Percentiles rank a stretch among this genome's conserved stretches.
Conservation (phyloP, 1,140 invertebrate species). For the Plutomurus gul region DNA sequence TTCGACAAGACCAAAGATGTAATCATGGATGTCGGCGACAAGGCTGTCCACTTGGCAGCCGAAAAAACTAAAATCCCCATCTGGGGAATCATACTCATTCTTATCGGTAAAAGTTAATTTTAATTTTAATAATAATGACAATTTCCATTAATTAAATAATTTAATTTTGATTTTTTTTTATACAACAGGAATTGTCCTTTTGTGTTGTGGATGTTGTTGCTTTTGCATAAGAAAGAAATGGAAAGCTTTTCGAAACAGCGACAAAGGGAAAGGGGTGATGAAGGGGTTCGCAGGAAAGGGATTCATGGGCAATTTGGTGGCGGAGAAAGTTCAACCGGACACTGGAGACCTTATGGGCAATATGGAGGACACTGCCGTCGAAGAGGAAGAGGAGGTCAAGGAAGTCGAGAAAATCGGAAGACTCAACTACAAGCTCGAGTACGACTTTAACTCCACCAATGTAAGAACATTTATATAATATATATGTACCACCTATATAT, state of each 20-base stretch:
- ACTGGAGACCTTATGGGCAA: constrained; percentile 31
- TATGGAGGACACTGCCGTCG: constrained; percentile 35
- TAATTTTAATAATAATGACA: neutral
- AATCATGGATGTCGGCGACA: constrained; percentile 30
- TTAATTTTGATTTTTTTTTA: neutral
- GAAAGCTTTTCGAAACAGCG: constrained; percentile 41
- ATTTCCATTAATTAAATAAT: neutral
- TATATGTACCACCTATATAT: too few species aligned
- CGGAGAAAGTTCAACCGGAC: constrained; percentile 44
- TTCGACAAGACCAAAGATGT: constrained; percentile 31
- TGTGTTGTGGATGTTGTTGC: constrained; percentile 36
- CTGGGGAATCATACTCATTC: constrained; percentile 48
- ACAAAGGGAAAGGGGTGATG: constrained; percentile 43
- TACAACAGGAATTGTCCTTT: constrained; percentile 35
- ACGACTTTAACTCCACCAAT: constrained; percentile 50
- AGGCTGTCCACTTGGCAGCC: constrained; percentile 34
- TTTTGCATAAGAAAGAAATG: constrained; percentile 45
- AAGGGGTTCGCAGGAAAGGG: constrained; percentile 40
- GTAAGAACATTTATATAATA: constrained; percentile 15
- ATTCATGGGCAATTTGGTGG: constrained; percentile 43
- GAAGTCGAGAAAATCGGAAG: constrained; percentile 42
- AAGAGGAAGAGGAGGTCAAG: constrained; percentile 38
- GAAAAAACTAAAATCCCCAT: constrained; percentile 49
- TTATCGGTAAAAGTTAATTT: constrained; percentile 35
- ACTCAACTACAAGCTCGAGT: constrained; percentile 50